These are phyloP conservation scores for Semnornis frantzii DNA, from an alignment of 2,113 vertebrate species.

Conservation along the genomic window DNA sequence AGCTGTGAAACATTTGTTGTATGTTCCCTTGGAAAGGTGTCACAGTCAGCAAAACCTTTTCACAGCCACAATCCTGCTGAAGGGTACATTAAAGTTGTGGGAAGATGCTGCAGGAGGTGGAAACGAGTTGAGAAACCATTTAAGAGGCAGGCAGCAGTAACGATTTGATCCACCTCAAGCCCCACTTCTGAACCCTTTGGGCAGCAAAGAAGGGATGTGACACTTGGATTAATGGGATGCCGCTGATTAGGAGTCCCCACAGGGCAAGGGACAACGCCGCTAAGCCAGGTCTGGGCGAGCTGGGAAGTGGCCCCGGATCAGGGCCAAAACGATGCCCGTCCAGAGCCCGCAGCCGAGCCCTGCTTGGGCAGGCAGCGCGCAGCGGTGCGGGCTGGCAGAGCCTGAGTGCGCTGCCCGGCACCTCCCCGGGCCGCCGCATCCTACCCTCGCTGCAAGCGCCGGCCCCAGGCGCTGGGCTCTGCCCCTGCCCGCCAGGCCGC, in stretches of 20 bases:
- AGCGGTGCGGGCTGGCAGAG: neutral
- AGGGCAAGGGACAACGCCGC: fast-evolving
- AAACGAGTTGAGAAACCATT: neutral
- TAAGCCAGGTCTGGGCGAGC: neutral
- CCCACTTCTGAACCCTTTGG: neutral
- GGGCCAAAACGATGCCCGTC: neutral
- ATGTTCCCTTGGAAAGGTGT: fast-evolving
- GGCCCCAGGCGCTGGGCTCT: neutral
- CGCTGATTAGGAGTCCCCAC: neutral
- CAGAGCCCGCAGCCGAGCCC: neutral
- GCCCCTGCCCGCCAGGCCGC: neutral
- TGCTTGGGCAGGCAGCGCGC: neutral
- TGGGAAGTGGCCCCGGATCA: neutral
- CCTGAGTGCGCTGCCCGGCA: neutral
- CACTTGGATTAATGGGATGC: fast-evolving
- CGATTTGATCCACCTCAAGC: fast-evolving
- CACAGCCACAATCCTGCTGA: neutral
- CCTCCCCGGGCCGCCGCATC: neutral
- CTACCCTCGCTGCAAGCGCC: too few species aligned
- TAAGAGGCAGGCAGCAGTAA: fast-evolving
- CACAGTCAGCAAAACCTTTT: neutral
- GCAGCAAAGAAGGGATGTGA: neutral
- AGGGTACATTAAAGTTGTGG: fast-evolving
- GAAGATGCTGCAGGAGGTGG: neutral
- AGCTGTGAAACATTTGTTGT: neutral